Conservation (phyloP, 2,888 invertebrate genomes). For the Mechanitis messenoides region DNA sequence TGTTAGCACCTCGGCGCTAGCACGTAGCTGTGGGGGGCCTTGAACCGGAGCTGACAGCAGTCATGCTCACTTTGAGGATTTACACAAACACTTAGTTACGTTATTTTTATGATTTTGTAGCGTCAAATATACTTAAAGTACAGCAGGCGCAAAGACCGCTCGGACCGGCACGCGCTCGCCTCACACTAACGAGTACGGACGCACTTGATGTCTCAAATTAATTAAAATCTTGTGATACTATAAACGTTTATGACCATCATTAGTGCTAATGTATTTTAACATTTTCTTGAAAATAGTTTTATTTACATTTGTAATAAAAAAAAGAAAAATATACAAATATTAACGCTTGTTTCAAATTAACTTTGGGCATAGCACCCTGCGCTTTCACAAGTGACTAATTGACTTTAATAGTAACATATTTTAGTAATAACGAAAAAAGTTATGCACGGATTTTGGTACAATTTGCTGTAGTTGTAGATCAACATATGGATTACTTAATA, state of each 20-base stretch:
- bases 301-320: no score
- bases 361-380: no score
- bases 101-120: constrained; percentile 23
- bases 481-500: no score
- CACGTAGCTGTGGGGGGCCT: constrained; percentile 59
- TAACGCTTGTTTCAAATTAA: no score
- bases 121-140: constrained; percentile 35
- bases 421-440: no score
- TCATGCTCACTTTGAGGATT: constrained; percentile 40
- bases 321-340: no score
- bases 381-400: no score
- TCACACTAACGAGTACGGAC: constrained; percentile 35
- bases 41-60: constrained; percentile 41
- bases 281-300: not conserved
- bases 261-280: constrained; percentile 37
- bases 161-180: constrained; percentile 46
- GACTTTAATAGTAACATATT: no score
- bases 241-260: constrained; percentile 43
- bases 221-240: constrained; percentile 52
- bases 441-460: no score
- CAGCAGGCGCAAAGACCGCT: constrained; percentile 41
- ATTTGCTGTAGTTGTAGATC: no score
- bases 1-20: constrained; percentile 55
- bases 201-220: constrained; percentile 44
- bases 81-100: constrained; percentile 45